Evolutionary conservation across 1,140 invertebrate species (phyloP), one percentile per base, ranked within the genome.

Genomic region (Formica selysi): DNA sequence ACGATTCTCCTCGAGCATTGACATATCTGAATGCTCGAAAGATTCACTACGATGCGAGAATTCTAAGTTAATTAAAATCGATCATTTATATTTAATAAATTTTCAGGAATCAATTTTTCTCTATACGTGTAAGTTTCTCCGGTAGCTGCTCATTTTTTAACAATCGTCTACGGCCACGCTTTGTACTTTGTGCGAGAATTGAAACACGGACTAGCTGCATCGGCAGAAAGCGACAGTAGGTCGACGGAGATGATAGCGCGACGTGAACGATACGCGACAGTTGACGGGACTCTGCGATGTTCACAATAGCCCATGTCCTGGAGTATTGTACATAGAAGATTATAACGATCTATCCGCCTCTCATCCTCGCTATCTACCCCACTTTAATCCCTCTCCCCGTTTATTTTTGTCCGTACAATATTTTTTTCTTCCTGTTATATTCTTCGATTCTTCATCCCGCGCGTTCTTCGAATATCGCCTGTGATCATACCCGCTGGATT

Each of bases 261-360:
- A 73, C 29, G 54, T 61, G 79, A 81, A 73, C 54, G 79, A 73
- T 81, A 81, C 68, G n/a, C 65, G 38, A 73, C 19, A 73, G 59
- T 74, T 85, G 81, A 85, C 81, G 36, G 22, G 41, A 19, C 57
- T 41, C 41, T 59, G 64, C 79, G 51, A 71, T 48, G 79, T 61
- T 83, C 79, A 83, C 79, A 83, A 83, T 83, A 44, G 79, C 26
- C 38, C 38, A 10, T 73, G 79, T 83, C 54, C 79, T 83, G 68
- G 68, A 83, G 38, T 80, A 80, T 64, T 78, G 73, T 44, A 61
- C 65, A 74, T 68, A 54, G 74, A 85, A 89, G 87, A 68, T 89
- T 89, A 86, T 89, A 89, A 90, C 86, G 80, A 86, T 67, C 68
- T 59, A 85, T 59, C 44, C 68, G 79, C 38, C 71, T 8, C 36